These are phyloP conservation scores for Ceyx margarethae DNA, from an alignment of 2,113 vertebrate species.

Conservation along the genomic window DNA sequence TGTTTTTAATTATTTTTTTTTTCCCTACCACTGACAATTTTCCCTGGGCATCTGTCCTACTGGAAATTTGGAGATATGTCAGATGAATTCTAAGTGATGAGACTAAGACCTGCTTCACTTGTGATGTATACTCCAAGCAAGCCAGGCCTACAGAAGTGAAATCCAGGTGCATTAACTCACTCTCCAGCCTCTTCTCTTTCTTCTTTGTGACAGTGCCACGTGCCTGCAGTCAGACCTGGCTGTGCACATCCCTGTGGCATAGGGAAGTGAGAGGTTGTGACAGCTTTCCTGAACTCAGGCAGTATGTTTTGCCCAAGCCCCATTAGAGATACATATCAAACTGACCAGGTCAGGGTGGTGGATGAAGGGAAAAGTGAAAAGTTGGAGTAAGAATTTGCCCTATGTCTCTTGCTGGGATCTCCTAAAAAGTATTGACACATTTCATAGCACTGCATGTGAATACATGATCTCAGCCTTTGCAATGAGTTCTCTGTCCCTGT, in stretches of 20 bases:
- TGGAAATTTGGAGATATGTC: neutral
- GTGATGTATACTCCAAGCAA: neutral
- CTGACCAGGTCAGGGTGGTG: rapidly evolving
- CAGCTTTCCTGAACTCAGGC: neutral
- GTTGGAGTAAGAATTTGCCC: neutral
- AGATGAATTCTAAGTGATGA: neutral
- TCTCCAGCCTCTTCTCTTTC: neutral
- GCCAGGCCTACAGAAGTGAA: neutral
- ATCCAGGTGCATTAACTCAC: neutral
- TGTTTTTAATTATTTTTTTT: neutral
- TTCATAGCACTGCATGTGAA: neutral
- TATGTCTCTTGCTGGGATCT: neutral
- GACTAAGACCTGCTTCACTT: neutral
- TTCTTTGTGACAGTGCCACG: rapidly evolving
- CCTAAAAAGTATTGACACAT: neutral
- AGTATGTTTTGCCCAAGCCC: neutral
- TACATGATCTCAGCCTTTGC: neutral
- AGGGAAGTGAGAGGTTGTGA: neutral
- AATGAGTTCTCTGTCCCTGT: neutral
- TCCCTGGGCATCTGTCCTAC: neutral
- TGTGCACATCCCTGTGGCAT: neutral
- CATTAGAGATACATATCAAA: neutral
- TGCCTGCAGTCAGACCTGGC: rapidly evolving
- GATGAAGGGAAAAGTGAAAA: neutral
- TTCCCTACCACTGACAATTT: neutral